A percentile compares a stretch with the other conserved stretches of the same genome.
phyloP scores from a whole-genome alignment of 2,888 invertebrate genomes.

The Chaitophorus viminalis region DNA sequence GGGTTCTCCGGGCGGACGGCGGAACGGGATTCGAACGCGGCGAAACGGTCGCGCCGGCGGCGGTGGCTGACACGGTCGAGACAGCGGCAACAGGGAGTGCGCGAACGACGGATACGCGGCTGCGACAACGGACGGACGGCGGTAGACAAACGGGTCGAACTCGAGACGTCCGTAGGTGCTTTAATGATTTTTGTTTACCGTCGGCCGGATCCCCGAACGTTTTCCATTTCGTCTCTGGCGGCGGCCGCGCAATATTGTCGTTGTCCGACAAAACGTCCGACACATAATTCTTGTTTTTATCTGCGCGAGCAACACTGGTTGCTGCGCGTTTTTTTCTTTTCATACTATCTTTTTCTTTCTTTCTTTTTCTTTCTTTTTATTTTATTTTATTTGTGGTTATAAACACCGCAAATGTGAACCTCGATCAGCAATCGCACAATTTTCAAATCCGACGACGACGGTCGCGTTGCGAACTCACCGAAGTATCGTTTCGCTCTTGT shows the following conservation, averaged over 20 bases:
- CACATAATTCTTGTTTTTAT: slow-evolving; percentile 33
- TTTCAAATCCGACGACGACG: slow-evolving; percentile 15
- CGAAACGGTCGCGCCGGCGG: background rate
- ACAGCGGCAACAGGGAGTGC: background rate
- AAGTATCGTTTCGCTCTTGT: background rate
- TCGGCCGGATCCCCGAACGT: background rate
- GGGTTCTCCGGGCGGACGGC: background rate
- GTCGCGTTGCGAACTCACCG: background rate
- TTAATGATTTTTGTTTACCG: slow-evolving; percentile 1
- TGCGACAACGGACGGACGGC: background rate
- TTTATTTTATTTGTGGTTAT: slow-evolving; percentile 58
- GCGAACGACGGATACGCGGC: background rate
- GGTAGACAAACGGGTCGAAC: too few relatives aligned
- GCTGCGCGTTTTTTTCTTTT: background rate
- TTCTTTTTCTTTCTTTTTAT: background rate
- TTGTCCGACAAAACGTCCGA: background rate
- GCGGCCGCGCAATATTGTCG: background rate
- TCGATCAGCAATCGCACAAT: background rate
- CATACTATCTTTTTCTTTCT: background rate
- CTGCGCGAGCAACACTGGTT: slow-evolving; percentile 47
- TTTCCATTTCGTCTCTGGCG: background rate
- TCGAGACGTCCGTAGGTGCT: background rate
- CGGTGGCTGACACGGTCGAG: background rate
- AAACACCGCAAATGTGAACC: slow-evolving; percentile 58
- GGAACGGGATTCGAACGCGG: background rate